phyloP scores from a whole-genome alignment of 2,113 vertebrate genomes.

The Eulacestoma nigropectus region DNA sequence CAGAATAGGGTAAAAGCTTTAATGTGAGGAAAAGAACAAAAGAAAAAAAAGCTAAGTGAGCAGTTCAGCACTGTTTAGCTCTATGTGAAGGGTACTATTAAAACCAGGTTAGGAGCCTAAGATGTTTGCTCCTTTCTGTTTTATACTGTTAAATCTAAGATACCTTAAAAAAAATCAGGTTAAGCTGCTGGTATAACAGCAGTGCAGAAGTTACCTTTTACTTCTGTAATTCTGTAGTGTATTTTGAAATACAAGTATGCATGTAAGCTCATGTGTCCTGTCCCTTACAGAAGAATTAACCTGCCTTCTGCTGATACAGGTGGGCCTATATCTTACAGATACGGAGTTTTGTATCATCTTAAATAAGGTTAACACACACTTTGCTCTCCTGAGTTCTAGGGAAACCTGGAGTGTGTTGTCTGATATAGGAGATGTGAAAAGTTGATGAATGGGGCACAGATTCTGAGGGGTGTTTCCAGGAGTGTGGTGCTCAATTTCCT shows the following conservation, averaged over 20 bases:
- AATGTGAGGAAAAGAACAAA: not conserved
- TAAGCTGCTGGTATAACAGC: not conserved
- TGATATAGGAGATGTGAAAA: not conserved
- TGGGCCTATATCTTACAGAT: not conserved
- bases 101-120: not conserved
- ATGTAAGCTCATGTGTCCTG: not conserved
- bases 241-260: not conserved
- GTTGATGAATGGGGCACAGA: not conserved
- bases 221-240: not conserved
- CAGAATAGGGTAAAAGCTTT: not conserved
- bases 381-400: not conserved
- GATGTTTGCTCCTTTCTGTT: not conserved
- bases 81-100: not conserved
- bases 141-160: not conserved
- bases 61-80: not conserved
- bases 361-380: not conserved
- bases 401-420: not conserved
- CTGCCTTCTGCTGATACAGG: not conserved
- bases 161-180: not conserved
- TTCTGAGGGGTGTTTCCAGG: not conserved
- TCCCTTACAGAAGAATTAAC: not conserved
- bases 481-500: not conserved
- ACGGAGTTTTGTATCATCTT: rapidly evolving
- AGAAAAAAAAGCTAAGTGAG: not conserved
- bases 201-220: not conserved